These are phyloP conservation scores for Patiria pectinifera DNA, from an alignment of 53 echinoderm and acorn worm genomes.

Conservation along the genomic window DNA sequence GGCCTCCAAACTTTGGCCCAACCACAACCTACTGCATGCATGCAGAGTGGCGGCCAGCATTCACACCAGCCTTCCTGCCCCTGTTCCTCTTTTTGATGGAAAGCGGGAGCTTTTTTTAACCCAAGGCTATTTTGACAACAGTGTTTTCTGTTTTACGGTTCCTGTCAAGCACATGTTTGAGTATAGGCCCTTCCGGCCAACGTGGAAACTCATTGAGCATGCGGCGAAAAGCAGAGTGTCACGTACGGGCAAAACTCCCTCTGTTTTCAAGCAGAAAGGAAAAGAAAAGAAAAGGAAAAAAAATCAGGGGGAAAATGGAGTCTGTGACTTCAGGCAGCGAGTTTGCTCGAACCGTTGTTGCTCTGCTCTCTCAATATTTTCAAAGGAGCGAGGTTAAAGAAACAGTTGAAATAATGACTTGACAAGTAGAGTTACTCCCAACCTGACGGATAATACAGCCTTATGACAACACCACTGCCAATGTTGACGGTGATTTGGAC, in stretches of 20 bases:
- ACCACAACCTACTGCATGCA: slow-evolving; percentile 16
- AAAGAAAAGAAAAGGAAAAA: neutral
- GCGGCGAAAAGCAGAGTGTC: neutral
- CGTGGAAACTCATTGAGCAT: neutral
- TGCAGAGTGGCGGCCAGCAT: neutral
- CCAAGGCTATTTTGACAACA: slow-evolving; percentile 51
- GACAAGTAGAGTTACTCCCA: slow-evolving; percentile 53
- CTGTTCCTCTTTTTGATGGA: neutral
- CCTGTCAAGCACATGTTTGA: slow-evolving; percentile 12
- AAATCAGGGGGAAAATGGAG: neutral
- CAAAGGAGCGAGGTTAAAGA: slow-evolving; percentile 45
- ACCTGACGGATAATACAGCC: slow-evolving; percentile 16
- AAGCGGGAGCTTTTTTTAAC: slow-evolving; percentile 19
- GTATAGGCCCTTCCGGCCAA: slow-evolving; percentile 9
- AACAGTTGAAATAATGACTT: slow-evolving; percentile 60
- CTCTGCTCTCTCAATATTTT: slow-evolving; percentile 21
- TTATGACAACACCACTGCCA: slow-evolving; percentile 14
- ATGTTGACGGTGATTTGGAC: slow-evolving; percentile 14
- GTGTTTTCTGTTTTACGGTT: slow-evolving; percentile 37
- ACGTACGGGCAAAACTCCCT: slow-evolving; percentile 3
- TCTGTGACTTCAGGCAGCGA: slow-evolving; percentile 32
- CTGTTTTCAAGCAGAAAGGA: neutral
- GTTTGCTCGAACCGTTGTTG: slow-evolving; percentile 38
- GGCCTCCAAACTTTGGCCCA: slow-evolving; percentile 41
- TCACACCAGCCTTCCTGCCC: neutral